Conservation (phyloP, 1,140 invertebrate genomes). For the Sogatella furcifera region DNA sequence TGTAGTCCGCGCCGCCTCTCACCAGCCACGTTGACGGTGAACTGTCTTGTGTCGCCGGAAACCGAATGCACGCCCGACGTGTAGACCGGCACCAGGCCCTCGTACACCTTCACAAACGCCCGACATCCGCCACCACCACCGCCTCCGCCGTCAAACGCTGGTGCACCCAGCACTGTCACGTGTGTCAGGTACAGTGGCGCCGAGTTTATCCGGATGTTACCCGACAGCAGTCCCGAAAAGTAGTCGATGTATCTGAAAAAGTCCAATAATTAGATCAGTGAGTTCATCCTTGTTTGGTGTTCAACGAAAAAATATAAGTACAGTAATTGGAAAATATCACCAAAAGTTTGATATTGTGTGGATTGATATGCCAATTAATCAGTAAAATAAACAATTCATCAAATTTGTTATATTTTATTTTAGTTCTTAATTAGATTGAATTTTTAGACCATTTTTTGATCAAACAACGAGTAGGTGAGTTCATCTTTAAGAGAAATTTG, state of each 20-base stretch:
- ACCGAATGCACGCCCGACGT: slow-evolving; percentile 71
- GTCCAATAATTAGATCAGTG: neutral
- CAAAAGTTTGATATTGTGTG: too few relatives aligned
- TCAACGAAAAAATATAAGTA: too few relatives aligned
- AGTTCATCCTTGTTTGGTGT: too few relatives aligned
- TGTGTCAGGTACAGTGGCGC: slow-evolving; percentile 77
- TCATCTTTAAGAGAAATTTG: too few relatives aligned
- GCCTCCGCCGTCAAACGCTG: slow-evolving; percentile 52
- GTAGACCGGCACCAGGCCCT: slow-evolving; percentile 79
- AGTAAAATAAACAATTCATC: too few relatives aligned
- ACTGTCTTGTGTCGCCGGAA: slow-evolving; percentile 43
- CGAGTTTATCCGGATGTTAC: slow-evolving; percentile 75
- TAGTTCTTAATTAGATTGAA: too few relatives aligned
- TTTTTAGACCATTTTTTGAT: too few relatives aligned
- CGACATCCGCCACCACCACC: slow-evolving; percentile 51
- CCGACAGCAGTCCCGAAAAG: slow-evolving; percentile 81
- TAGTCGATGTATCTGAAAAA: slow-evolving; percentile 70
- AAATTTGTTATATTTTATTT: too few relatives aligned
- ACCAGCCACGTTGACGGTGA: slow-evolving; percentile 55
- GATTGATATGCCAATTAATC: too few relatives aligned
- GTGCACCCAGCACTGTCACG: slow-evolving; percentile 72
- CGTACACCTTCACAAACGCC: slow-evolving; percentile 71
- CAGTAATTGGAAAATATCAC: too few relatives aligned
- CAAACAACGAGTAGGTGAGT: too few relatives aligned
- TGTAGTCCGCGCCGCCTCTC: slow-evolving; percentile 53